These are phyloP conservation scores for Cosmopolites sordidus DNA, from an alignment of 2,888 invertebrate genomes.

Conservation along the genomic window DNA sequence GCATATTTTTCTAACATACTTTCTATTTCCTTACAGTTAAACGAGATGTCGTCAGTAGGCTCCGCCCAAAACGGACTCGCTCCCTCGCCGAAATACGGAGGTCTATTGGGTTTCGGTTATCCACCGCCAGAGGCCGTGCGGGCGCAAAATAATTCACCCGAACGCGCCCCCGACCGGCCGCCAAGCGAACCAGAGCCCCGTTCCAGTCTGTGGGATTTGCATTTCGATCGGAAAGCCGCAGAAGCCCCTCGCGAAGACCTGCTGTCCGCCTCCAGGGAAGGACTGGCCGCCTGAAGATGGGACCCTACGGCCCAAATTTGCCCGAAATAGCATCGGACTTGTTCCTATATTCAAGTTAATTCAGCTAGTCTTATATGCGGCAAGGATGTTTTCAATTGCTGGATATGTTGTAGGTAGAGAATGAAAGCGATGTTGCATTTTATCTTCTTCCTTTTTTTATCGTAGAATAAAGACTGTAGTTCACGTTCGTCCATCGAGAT, in stretches of 20 bases:
- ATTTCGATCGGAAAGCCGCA: slow-evolving; percentile 53
- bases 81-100: slow-evolving; percentile 63
- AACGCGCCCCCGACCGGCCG: slow-evolving; percentile 49
- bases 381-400: slow-evolving; percentile 16
- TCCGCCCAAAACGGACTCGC: slow-evolving; percentile 63
- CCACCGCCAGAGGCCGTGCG: slow-evolving; percentile 53
- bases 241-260: slow-evolving; percentile 49
- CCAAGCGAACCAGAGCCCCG: slow-evolving; percentile 47
- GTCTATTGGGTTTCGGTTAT: slow-evolving; percentile 72
- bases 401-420: slow-evolving; percentile 2
- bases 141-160: slow-evolving; percentile 54
- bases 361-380: slow-evolving; percentile 43
- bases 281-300: slow-evolving; percentile 62
- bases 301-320: background rate
- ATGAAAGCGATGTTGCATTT: slow-evolving; percentile 16
- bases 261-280: slow-evolving; percentile 65
- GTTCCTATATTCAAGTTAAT: slow-evolving; percentile 52
- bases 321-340: slow-evolving; percentile 39
- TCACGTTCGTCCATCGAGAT: slow-evolving; percentile 2
- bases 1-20: no score
- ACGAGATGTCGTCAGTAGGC: slow-evolving; percentile 76
- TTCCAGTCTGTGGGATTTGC: slow-evolving; percentile 53
- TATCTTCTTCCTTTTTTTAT: background rate
- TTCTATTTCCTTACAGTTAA: slow-evolving; percentile 58
- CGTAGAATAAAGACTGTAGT: background rate